These are phyloP conservation scores for Drosophila kanapiae DNA, from an alignment of 1,140 invertebrate genomes.

Conservation along the genomic window DNA sequence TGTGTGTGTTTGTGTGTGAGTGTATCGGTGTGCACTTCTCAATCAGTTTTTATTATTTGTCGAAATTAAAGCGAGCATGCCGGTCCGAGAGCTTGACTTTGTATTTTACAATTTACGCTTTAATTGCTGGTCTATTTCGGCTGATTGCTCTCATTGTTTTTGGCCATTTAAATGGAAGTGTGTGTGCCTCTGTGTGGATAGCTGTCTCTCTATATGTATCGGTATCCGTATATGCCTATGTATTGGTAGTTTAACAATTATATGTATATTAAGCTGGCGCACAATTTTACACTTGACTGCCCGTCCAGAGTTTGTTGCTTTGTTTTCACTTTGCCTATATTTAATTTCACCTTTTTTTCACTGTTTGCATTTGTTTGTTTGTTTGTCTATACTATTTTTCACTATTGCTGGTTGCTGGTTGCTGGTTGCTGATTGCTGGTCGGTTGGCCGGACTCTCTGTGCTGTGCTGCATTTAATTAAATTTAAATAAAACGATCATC, in stretches of 20 bases:
- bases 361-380: slow-evolving; percentile 77
- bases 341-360: slow-evolving; percentile 83
- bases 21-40: slow-evolving; percentile 5
- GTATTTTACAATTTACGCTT: slow-evolving; percentile 51
- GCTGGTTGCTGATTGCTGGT: slow-evolving; percentile 35
- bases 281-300: slow-evolving; percentile 81
- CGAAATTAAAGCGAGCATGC: slow-evolving; percentile 51
- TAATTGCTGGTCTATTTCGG: slow-evolving; percentile 43
- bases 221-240: slow-evolving; percentile 40
- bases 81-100: slow-evolving; percentile 40
- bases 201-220: slow-evolving; percentile 39
- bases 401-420: slow-evolving; percentile 66
- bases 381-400: slow-evolving; percentile 78
- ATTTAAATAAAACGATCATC: slow-evolving; percentile 69
- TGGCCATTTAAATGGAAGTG: slow-evolving; percentile 41
- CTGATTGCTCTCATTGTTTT: slow-evolving; percentile 52
- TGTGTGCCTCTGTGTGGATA: slow-evolving; percentile 35
- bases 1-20: neutral
- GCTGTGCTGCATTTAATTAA: slow-evolving; percentile 73
- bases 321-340: slow-evolving; percentile 76
- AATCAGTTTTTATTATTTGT: slow-evolving; percentile 34
- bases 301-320: slow-evolving; percentile 55
- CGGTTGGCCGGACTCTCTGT: slow-evolving; percentile 42
- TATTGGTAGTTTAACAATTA: slow-evolving; percentile 70
- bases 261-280: slow-evolving; percentile 73